phyloP scores from a whole-genome alignment of 2,113 vertebrate species.

The Choloepus hoffmanni region DNA sequence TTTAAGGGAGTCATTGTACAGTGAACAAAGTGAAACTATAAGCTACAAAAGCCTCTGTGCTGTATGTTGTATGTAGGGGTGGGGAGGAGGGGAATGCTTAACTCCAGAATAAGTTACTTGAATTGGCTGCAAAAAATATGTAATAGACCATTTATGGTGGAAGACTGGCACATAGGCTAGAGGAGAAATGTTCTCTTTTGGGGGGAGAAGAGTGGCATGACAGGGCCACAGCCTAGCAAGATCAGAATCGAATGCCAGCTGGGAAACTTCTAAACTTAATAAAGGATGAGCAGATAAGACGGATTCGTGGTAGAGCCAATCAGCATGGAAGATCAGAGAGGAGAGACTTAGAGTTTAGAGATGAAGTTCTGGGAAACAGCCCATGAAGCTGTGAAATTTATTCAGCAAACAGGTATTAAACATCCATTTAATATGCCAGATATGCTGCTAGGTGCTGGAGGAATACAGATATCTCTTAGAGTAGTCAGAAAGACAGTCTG shows the following conservation, averaged over 20 bases:
- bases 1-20: neutral
- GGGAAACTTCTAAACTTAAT: neutral
- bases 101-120: neutral
- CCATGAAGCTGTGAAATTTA: neutral
- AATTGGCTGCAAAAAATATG: neutral
- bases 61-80: neutral
- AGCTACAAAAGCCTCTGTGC: neutral
- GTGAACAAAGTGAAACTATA: slow-evolving; percentile 3
- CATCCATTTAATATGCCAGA: too few species aligned
- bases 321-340: neutral
- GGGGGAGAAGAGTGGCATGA: neutral
- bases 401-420: neutral
- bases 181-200: neutral
- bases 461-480: neutral
- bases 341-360: neutral
- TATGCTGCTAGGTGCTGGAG: neutral
- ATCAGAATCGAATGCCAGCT: neutral
- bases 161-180: neutral
- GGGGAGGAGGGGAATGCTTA: neutral
- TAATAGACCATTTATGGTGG: neutral
- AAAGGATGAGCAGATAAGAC: neutral
- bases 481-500: neutral
- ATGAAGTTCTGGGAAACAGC: neutral
- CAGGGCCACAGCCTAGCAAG: neutral
- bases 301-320: neutral